phyloP scores from a whole-genome alignment of 2,797 vertebrate genomes.

The Rousettus madagascariensis region DNA sequence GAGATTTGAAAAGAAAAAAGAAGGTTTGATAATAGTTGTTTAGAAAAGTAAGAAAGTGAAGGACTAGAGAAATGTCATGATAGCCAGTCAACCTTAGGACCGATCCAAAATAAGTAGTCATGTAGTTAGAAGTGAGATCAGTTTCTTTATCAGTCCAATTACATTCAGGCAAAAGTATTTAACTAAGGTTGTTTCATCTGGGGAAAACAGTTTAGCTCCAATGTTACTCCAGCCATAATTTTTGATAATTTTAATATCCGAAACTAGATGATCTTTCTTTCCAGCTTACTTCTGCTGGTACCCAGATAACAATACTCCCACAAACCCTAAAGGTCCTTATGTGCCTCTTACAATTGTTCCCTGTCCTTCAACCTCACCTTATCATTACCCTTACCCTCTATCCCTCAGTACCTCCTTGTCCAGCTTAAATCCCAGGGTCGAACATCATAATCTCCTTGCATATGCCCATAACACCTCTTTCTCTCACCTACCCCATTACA shows the following conservation, averaged over 20 bases:
- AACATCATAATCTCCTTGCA: background rate
- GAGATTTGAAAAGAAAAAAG: background rate
- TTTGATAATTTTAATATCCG: background rate
- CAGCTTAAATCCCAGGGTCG: background rate
- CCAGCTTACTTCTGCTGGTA: background rate
- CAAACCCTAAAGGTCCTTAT: background rate
- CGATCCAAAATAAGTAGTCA: background rate
- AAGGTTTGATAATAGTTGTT: background rate
- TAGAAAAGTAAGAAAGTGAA: background rate
- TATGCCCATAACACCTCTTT: background rate
- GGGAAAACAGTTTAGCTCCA: background rate
- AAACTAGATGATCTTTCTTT: background rate
- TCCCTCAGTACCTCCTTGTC: background rate
- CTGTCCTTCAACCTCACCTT: background rate
- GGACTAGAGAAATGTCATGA: background rate
- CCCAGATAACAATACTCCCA: background rate
- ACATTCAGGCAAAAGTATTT: background rate
- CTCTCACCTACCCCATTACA: background rate
- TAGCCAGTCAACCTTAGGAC: background rate
- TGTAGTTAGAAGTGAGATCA: background rate
- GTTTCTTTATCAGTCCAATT: background rate
- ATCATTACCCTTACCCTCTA: background rate
- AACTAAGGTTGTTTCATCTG: background rate
- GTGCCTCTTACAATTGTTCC: background rate
- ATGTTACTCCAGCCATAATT: background rate